Evolutionary conservation across 2,113 vertebrate species (phyloP), one percentile per base, ranked within the genome.

Genomic region (Chaetodon auriga): DNA sequence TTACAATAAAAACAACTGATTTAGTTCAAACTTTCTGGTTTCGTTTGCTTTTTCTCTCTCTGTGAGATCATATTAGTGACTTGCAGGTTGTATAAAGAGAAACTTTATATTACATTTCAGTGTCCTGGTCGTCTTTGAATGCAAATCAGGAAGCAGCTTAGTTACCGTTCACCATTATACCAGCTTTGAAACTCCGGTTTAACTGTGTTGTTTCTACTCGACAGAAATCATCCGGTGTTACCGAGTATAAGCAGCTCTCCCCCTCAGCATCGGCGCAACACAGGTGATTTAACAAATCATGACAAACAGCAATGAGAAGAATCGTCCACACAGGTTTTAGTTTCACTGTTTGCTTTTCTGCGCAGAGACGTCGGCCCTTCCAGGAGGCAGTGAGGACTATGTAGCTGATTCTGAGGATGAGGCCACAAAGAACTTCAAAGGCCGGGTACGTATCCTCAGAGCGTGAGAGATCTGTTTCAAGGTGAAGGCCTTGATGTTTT

Each of bases 321-420:
- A 18, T 25, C 7, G 13, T 7, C 30, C 64, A 3, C n/a, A 36
- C 8, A 9, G 3, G 1, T 57, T 78, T 12, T 2, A 35, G 0
- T 43, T 38, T 48, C 19, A 48, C 51, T 13, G n/a, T 78, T 58
- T 49, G 2, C 7, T 43, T 73, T 49, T 69, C 2, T 82, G 57
- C 87, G 62, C 16, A 91, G 92, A 78, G 43, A 36, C 36, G 1
- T 6, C 3, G 3, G 45, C 0, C 1, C 14, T 30, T 10, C 11
- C 68, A 10, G 83, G 79, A 18, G 83, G 75, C 2, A 7, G 53
- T 6, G 92, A 94, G 11, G 94, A 96, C 12, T 87, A 95, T 0
- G 91, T 96, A 0, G 89, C 90, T 1, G 95, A 96, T 84, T 96
- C 95, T n/a, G 95, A 96, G 64, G 95, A 96, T 16, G 95, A 96